Base-by-base conservation (phyloP, 2,888 invertebrate species). In the Stictocephala bisonia region DNA sequence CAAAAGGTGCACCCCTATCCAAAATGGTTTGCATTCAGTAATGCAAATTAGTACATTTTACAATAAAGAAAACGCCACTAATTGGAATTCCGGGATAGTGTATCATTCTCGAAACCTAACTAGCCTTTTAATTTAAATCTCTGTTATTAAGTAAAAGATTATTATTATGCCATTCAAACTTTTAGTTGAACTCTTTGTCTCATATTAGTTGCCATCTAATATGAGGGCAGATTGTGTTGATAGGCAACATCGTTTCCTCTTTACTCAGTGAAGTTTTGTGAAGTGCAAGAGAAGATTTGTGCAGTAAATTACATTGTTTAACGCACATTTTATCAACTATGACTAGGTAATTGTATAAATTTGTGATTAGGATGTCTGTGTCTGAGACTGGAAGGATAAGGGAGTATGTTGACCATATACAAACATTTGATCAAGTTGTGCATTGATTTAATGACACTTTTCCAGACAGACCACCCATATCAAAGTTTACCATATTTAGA, bases 391-490 rank as follows among this genome's bases (percentile, higher is more conserved):
- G n/a, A 3, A 58, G 27, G 58, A 58, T 24, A 27, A 58, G 58
- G 27, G 58, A 11, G 58, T 58, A 58, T 58, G 58, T 9, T 58
- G 58, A 27, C 58, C n/a, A 26, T 58, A 27, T 9, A 58, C 15
- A 27, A 58, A 9, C 4, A 58, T 31, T 9, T 58, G 58, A 58
- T 26, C 7, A 58, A 58, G 50, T 50, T 50, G 15, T 13, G 7
- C 50, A 50, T 50, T 50, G 4, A 50, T 20, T 7, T 50, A 50
- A 50, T 50, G 50, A 7, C 20, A 50, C 6, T 3, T 50, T 50
- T 50, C 50, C 13, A n/a, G 20, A 50, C 20, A 7, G 50, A 20
- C 50, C 20, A 50, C 50, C 50, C 4, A 50, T 50, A 50, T 50
- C 50, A 18, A 58, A 58, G 26, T 58, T 27, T 24, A 58, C 58